phyloP scores from a whole-genome alignment of 2,888 invertebrate genomes.

The Drosophila mimetica region DNA sequence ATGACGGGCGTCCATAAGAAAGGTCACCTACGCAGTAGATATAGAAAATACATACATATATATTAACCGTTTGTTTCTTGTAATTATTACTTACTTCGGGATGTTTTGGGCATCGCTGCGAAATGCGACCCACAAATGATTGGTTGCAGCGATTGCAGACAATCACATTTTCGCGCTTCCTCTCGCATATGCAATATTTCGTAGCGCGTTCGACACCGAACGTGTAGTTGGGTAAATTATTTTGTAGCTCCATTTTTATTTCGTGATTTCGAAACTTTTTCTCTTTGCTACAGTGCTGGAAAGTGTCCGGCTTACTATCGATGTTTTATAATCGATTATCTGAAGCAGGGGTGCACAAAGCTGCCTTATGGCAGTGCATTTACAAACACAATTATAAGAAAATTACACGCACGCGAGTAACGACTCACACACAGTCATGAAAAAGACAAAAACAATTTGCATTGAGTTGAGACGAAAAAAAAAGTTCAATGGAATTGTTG shows the following conservation, averaged over 20 bases:
- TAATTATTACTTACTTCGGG: constrained; percentile 48
- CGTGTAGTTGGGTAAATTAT: background rate
- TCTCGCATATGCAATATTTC: constrained; percentile 55
- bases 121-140: constrained; percentile 56
- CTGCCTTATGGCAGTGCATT: too few species aligned
- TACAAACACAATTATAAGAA: too few species aligned
- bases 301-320: background rate
- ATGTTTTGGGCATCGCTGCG: constrained; percentile 42
- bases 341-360: too few species aligned
- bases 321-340: too few species aligned
- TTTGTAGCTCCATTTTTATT: constrained; percentile 18
- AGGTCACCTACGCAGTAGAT: constrained; percentile 34
- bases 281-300: background rate
- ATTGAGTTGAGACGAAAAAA: too few species aligned
- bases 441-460: too few species aligned
- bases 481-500: too few species aligned
- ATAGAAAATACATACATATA: background rate
- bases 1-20: constrained; percentile 56
- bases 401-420: too few species aligned
- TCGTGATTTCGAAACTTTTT: background rate
- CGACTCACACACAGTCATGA: too few species aligned
- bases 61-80: background rate
- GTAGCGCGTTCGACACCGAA: background rate
- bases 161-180: constrained; percentile 39
- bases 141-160: constrained; percentile 42